Percentiles rank a stretch among this genome's conserved stretches.
Conservation (phyloP, 2,888 invertebrate genomes). For the Microplitis manilae region DNA sequence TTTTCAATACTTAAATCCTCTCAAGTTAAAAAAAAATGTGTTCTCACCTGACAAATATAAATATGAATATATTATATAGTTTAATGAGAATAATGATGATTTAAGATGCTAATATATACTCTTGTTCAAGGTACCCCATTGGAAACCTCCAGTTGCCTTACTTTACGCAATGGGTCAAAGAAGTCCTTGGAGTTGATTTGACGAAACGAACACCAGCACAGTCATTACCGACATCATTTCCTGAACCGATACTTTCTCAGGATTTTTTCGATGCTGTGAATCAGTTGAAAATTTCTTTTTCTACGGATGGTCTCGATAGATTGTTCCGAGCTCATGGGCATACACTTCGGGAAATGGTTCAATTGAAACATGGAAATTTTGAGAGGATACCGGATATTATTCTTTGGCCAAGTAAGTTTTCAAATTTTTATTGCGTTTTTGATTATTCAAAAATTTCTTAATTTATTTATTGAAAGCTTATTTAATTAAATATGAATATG, state of each 20-base stretch:
- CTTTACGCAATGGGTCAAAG: conserved; percentile 85
- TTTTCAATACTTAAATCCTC: background rate
- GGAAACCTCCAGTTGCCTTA: conserved; percentile 82
- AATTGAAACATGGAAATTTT: conserved; percentile 81
- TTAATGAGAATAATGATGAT: background rate
- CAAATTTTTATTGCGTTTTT: background rate
- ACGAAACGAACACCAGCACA: conserved; percentile 71
- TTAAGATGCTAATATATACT: conserved; percentile 5
- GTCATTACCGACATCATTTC: conserved; percentile 77
- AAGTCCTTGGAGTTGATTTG: conserved; percentile 81
- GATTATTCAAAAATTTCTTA: background rate
- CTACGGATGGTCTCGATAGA: conserved; percentile 86
- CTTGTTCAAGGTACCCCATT: conserved; percentile 81
- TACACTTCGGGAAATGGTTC: conserved; percentile 90
- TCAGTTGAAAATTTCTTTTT: conserved; percentile 75
- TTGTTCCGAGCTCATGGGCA: conserved; percentile 93
- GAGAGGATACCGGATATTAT: conserved; percentile 94
- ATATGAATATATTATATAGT: too few relatives aligned
- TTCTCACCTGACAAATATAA: background rate
- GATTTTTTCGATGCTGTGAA: conserved; percentile 77
- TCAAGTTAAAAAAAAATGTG: background rate
- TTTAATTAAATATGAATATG: background rate
- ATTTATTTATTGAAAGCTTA: conserved; percentile 6
- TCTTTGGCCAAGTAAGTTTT: conserved; percentile 86
- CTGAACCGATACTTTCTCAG: conserved; percentile 77